Evolutionary conservation across 2,888 invertebrate species (phyloP).

Genomic region (Molorchus minor): DNA sequence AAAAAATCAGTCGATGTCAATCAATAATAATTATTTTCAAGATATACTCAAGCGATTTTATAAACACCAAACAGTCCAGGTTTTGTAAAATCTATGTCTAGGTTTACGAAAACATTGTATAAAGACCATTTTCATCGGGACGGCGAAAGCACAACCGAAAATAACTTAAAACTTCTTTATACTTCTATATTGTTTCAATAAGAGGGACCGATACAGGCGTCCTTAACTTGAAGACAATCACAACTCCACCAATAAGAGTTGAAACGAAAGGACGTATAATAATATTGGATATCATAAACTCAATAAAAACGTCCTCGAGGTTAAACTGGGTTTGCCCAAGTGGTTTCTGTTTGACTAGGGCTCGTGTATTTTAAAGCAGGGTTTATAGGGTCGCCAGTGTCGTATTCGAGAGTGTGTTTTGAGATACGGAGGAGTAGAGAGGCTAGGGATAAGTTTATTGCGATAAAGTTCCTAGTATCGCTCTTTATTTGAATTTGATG

Average conservation of each 20-base stretch:
- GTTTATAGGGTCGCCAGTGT: constrained; percentile 15
- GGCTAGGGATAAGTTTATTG: too few species aligned
- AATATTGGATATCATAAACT: constrained; percentile 34
- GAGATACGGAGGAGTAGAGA: constrained; percentile 26
- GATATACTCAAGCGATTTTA: too few species aligned
- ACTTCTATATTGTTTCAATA: constrained; percentile 17
- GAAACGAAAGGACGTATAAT: constrained; percentile 31
- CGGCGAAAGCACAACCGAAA: constrained; percentile 9
- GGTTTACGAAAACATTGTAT: too few species aligned
- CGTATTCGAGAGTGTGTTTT: constrained; percentile 29
- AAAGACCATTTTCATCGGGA: constrained; percentile 12
- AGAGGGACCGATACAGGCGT: constrained; percentile 22
- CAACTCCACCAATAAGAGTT: constrained; percentile 27
- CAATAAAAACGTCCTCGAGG: constrained; percentile 34
- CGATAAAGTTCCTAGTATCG: too few species aligned
- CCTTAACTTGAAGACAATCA: constrained; percentile 30
- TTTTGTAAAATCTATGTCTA: too few species aligned
- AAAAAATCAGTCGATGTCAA: too few species aligned
- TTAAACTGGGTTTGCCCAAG: constrained; percentile 16
- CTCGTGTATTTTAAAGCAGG: background rate
- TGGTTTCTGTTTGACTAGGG: background rate
- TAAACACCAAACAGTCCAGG: too few species aligned
- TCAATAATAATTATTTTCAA: too few species aligned
- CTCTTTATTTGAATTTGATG: too few species aligned
- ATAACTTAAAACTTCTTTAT: constrained; percentile 17